phyloP scores from a whole-genome alignment of 2,797 vertebrate genomes.

The Pseudomugil tenellus region DNA sequence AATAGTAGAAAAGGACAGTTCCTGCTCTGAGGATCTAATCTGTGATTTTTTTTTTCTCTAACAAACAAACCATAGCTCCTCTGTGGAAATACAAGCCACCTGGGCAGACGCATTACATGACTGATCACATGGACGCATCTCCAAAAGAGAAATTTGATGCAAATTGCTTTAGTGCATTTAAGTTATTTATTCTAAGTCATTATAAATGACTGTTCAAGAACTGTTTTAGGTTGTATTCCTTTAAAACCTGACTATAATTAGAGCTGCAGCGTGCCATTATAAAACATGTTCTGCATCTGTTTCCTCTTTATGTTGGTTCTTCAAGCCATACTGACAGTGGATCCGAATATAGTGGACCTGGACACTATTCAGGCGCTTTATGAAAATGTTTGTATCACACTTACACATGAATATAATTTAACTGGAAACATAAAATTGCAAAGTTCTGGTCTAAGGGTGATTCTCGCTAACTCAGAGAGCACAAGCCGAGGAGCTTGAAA shows the following conservation, averaged over 20 bases:
- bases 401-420: not conserved
- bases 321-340: conserved; percentile 90
- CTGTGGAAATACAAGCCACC: not conserved
- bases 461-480: conserved; percentile 83
- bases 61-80: not conserved
- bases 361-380: conserved; percentile 95
- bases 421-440: not conserved
- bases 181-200: not conserved
- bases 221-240: not conserved
- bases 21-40: not conserved
- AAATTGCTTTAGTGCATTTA: not conserved
- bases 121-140: not conserved
- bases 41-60: not conserved
- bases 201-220: not conserved
- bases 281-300: not conserved
- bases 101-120: not conserved
- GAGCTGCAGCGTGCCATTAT: not conserved
- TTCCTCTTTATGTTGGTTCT: not conserved
- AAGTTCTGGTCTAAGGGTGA: not conserved
- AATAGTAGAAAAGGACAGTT: not conserved
- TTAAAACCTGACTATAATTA: not conserved
- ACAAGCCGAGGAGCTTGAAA: conserved; percentile 92
- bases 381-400: conserved; percentile 90
- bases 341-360: conserved; percentile 92
- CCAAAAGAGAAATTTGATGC: not conserved